Evolutionary conservation across 2,888 invertebrate genomes (phyloP).

Genomic region (Macaria liturata): DNA sequence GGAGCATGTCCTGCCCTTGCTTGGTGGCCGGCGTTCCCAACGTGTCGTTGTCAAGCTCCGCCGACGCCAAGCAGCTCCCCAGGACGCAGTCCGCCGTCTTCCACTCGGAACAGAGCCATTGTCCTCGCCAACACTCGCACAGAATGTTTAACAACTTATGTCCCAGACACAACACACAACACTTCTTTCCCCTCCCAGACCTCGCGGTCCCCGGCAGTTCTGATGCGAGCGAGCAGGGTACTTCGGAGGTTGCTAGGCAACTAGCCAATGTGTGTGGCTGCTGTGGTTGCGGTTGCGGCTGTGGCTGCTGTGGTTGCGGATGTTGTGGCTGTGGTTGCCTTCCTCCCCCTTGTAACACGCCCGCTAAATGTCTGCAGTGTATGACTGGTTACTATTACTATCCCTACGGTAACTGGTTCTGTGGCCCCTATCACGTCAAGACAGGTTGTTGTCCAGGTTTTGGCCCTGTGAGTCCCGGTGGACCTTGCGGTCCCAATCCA

Average conservation of each 20-base stretch:
- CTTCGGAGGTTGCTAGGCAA: constrained; percentile 7
- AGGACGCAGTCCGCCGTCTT: constrained; percentile 38
- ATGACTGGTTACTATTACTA: constrained; percentile 70
- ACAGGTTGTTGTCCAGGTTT: constrained; percentile 39
- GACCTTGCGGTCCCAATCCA: constrained; percentile 33
- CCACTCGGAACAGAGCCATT: constrained; percentile 15
- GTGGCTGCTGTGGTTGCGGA: constrained; percentile 35
- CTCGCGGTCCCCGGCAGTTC: background rate
- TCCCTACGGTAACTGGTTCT: constrained; percentile 67
- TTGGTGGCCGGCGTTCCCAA: constrained; percentile 20
- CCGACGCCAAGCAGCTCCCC: constrained; percentile 21
- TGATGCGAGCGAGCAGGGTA: background rate
- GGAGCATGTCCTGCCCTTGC: constrained; percentile 50
- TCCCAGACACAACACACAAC: constrained; percentile 15
- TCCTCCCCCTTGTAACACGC: constrained; percentile 57
- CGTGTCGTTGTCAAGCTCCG: constrained; percentile 3
- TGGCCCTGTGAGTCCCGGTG: constrained; percentile 38
- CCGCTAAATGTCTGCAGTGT: constrained; percentile 57
- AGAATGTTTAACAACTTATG: constrained; percentile 6
- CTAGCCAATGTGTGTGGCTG: constrained; percentile 36
- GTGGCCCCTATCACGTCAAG: constrained; percentile 63
- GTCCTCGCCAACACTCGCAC: constrained; percentile 7
- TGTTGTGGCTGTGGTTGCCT: constrained; percentile 36
- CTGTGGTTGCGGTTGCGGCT: background rate
- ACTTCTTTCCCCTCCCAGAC: constrained; percentile 17